phyloP scores from a whole-genome alignment of 1,140 invertebrate species.

The Apis laboriosa region DNA sequence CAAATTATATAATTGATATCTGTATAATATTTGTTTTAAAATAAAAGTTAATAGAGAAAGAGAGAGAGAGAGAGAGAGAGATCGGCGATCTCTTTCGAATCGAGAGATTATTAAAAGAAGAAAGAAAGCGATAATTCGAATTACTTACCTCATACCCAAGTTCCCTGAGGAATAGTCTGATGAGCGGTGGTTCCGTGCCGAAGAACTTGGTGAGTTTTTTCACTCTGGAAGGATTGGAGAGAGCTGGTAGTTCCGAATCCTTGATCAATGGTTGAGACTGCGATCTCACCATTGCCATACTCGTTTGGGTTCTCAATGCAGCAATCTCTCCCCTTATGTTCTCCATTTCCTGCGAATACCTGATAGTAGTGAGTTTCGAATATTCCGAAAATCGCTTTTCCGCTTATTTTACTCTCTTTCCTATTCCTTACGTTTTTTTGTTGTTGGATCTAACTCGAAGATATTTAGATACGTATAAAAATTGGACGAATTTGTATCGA shows the following conservation, averaged over 20 bases:
- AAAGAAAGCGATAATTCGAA: not conserved
- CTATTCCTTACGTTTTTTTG: too few species aligned
- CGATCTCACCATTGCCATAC: conserved; percentile 83
- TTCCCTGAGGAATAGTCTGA: conserved; percentile 94
- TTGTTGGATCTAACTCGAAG: too few species aligned
- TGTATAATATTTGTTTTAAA: too few species aligned
- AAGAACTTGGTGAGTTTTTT: conserved; percentile 95
- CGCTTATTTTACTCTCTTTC: not conserved
- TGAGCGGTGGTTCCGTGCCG: conserved; percentile 94
- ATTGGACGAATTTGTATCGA: too few species aligned
- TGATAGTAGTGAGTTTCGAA: conserved; percentile 63
- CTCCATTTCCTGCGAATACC: conserved; percentile 89
- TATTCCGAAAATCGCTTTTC: conserved; percentile 32
- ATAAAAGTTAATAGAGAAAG: too few species aligned
- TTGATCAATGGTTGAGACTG: conserved; percentile 80
- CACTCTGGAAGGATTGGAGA: conserved; percentile 91
- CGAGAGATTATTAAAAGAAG: not conserved
- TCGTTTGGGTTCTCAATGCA: conserved; percentile 87
- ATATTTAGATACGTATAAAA: too few species aligned
- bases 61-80: too few species aligned
- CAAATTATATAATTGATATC: too few species aligned
- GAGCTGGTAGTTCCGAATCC: conserved; percentile 84
- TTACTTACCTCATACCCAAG: conserved; percentile 93
- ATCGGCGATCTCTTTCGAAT: too few species aligned
- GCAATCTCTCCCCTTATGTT: conserved; percentile 91